These are phyloP conservation scores for Drosophila cardini DNA, from an alignment of 1,140 invertebrate genomes.

Conservation along the genomic window DNA sequence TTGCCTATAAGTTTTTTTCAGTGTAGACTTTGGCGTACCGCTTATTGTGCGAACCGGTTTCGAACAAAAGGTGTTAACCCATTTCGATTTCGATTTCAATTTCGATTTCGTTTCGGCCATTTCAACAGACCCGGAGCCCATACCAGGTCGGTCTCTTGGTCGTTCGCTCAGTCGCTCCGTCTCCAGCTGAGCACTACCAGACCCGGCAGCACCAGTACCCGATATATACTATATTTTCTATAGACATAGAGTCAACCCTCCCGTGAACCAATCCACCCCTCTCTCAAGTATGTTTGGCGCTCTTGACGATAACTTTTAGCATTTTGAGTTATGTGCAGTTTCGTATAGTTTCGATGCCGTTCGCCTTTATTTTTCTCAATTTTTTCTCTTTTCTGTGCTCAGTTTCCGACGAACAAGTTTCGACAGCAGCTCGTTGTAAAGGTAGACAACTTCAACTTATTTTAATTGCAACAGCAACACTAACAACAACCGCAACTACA, in stretches of 20 bases:
- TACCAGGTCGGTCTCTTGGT: slow-evolving; percentile 3
- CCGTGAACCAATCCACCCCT: not conserved
- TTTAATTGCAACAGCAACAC: slow-evolving; percentile 75
- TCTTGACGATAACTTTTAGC: slow-evolving; percentile 83
- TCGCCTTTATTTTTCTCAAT: slow-evolving; percentile 50
- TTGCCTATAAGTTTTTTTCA: not conserved
- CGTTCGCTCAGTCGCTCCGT: no score
- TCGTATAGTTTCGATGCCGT: slow-evolving; percentile 46
- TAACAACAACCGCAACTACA: slow-evolving; percentile 22
- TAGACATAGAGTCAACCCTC: slow-evolving; percentile 16
- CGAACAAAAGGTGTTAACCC: slow-evolving; percentile 74
- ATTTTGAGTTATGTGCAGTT: slow-evolving; percentile 81
- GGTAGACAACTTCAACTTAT: slow-evolving; percentile 82
- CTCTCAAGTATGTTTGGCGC: slow-evolving; percentile 45
- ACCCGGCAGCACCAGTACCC: slow-evolving; percentile 30
- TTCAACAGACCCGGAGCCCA: slow-evolving; percentile 36
- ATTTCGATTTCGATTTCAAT: slow-evolving; percentile 61
- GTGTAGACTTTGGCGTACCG: not conserved
- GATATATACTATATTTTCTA: slow-evolving; percentile 35
- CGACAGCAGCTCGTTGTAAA: slow-evolving; percentile 69
- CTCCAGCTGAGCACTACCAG: slow-evolving; percentile 7
- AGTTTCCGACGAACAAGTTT: slow-evolving; percentile 66
- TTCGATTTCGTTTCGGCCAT: slow-evolving; percentile 42
- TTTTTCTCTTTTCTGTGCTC: slow-evolving; percentile 10
- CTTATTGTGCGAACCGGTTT: slow-evolving; percentile 59